Base-by-base conservation (phyloP, 30 jellyfish, hydroid and myxozoan species). In the Haliclystus octoradiatus region DNA sequence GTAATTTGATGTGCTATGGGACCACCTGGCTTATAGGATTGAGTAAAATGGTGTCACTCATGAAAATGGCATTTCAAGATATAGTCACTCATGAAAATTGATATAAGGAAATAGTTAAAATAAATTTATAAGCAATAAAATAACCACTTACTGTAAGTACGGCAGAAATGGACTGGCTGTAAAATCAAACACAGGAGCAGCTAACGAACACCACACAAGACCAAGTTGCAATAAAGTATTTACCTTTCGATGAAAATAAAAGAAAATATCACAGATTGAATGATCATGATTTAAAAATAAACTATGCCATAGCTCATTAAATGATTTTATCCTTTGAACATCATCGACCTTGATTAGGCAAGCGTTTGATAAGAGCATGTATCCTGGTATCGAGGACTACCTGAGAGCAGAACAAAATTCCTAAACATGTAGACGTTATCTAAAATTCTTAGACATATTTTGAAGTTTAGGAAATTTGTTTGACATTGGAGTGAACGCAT, bases 121-220 rank as follows among this genome's bases (percentile, higher is more conserved):
- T n/a, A n/a, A n/a, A n/a, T n/a, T n/a, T n/a, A n/a, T n/a, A 40
- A 40, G 57, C 19, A 40, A 5, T 19, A 19, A 19, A 9, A 40
- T 19, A 40, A 40, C 57, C 9, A 40, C 57, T 40, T 19, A 40
- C 57, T 40, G 57, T 9, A 40, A 19, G 57, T 40, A 40, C 14
- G 19, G 14, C 9, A 40, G 69, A 66, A 51, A 69, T 4, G 72
- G 31, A 72, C 69, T 77, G 51, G 68, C 94, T 3, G 72, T 69
- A 62, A 87, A 80, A 28, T 70, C 78, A 61, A 89, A 89, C 60
- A 89, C 90, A 0, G 98, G 98, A 0, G 98, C 98, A 14, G 98
- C 81, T 72, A 89, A 67, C 25, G 95, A 81, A 27, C 75, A 57
- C 33, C 90, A 82, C 22, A 81, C 93, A 25, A 89, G 71, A 7